Conservation (phyloP, 2,113 vertebrate species). For the Daubentonia madagascariensis region DNA sequence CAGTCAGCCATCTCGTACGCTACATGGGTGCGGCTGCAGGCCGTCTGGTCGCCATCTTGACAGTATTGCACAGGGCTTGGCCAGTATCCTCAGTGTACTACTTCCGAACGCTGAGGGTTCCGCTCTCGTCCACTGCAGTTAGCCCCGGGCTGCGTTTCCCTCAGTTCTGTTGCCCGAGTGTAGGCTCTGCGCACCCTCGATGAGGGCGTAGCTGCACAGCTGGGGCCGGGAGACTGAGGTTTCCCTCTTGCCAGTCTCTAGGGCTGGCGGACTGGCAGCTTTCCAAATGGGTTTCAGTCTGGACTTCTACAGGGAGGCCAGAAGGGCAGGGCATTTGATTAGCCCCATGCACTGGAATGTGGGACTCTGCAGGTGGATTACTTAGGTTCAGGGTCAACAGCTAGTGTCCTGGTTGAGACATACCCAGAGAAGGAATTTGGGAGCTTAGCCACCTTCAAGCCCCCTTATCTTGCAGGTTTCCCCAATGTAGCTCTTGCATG, state of each 20-base stretch:
- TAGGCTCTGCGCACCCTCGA: no score
- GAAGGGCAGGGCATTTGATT: background rate
- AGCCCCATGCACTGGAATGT: constrained; percentile 41
- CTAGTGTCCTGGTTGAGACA: background rate
- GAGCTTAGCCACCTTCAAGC: background rate
- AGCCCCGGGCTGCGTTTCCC: no score
- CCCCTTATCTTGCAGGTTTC: background rate
- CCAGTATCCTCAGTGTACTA: no score
- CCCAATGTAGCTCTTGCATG: background rate
- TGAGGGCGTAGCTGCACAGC: background rate
- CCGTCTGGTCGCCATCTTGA: no score
- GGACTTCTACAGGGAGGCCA: background rate
- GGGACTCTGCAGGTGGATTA: background rate
- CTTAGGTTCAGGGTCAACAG: background rate
- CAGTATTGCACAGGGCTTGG: no score
- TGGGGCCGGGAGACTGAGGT: background rate
- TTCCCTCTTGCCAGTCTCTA: no score
- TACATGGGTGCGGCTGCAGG: no score
- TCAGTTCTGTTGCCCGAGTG: no score
- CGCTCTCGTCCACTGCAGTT: no score
- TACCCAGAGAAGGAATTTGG: background rate
- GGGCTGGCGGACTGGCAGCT: background rate
- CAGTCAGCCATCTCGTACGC: no score
- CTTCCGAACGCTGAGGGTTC: no score
- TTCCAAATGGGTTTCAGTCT: background rate